Evolutionary conservation across 2,113 vertebrate species (phyloP).

Genomic region (Saimiri boliviensis): DNA sequence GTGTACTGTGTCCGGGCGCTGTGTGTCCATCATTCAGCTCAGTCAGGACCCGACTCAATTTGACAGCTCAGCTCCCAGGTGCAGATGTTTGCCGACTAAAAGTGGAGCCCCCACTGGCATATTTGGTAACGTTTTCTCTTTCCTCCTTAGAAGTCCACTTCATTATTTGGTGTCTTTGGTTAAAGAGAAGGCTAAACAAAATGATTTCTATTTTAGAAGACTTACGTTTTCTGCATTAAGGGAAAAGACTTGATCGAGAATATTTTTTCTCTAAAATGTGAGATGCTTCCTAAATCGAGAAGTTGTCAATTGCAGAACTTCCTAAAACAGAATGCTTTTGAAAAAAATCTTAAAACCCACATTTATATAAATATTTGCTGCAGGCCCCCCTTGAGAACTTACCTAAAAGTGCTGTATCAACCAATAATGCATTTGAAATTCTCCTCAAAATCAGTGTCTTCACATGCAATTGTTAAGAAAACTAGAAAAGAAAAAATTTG

Average conservation of each 20-base stretch:
- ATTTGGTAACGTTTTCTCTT: conserved; percentile 80
- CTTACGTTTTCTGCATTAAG: background rate
- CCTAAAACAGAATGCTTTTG: background rate
- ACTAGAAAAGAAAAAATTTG: background rate
- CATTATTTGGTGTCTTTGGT: background rate
- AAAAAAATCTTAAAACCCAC: background rate
- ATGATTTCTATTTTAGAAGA: background rate
- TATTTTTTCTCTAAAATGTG: background rate
- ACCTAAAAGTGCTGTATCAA: background rate
- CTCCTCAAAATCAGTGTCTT: background rate
- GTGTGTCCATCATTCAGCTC: background rate
- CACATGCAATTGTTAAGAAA: background rate
- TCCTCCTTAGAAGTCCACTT: background rate
- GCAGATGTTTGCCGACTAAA: conserved; percentile 87
- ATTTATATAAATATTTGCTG: background rate
- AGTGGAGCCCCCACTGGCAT: conserved; percentile 76
- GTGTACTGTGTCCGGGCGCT: background rate
- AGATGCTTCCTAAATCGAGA: background rate
- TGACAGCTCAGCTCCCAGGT: conserved; percentile 83
- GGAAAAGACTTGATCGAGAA: background rate
- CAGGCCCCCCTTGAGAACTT: background rate
- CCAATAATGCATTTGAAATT: background rate
- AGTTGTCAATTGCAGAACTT: background rate
- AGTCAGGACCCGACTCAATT: conserved; percentile 84
- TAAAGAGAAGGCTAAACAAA: background rate